Evolutionary conservation across 2,888 invertebrate genomes (phyloP), one percentile per base, ranked within the genome.

Genomic region (Cryptocephalus primarius): DNA sequence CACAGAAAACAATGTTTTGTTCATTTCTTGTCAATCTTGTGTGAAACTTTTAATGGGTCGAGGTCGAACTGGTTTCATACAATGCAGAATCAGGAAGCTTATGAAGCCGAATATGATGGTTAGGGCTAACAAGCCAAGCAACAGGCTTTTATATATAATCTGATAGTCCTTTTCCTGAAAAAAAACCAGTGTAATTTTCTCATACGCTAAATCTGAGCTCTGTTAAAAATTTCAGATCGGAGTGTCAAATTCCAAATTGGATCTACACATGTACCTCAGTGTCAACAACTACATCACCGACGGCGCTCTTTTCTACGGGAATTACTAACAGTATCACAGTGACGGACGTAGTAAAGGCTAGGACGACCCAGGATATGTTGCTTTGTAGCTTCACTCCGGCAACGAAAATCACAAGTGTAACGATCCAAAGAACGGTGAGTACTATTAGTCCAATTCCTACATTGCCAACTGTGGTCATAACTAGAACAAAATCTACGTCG

Each of bases 391-490:
- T 77, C 40, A 82, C 69, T 2, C 83, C 79, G 44, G 83, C 68
- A 60, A 82, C 76, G 58, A 82, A 83, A 56, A 82, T 63, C 57
- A 82, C 62, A 36, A 80, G 68, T 33, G 82, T 77, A 47, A 77
- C 58, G 54, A 78, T 72, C 83, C 85, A 85, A 56, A 82, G 64
- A 48, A 77, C 68, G 50, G 80, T 72, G 60, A 85, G 67, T 57
- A 82, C 71, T 64, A 84, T 80, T 50, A 83, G 72, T 56, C 84
- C 84, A 53, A 80, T 69, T 60, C 84, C 84, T 58, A 83, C 74
- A 56, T 56, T 67, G 48, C 69, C 69, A 48, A 69, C 56, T 48
- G 56, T 56, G 46, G 60, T 54, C 60, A 60, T 60, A 47, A 49
- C 56, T 59, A 45, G 39, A 58, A 58, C 34, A 47, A 36, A 12